Conservation (phyloP, 2,888 invertebrate species). For the Dilophus febrilis region DNA sequence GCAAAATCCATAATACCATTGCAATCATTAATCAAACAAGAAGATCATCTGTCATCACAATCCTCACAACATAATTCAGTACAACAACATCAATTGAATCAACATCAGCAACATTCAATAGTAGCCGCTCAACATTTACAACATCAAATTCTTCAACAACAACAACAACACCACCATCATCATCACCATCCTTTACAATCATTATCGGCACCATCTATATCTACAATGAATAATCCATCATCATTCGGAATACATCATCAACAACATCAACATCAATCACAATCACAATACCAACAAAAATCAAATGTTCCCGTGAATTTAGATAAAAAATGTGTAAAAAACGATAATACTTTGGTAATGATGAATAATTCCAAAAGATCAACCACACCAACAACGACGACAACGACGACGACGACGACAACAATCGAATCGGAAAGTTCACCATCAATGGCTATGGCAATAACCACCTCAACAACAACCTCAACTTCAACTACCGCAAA, state of each 20-base stretch:
- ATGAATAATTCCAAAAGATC: conserved; percentile 4
- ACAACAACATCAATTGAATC: too few relatives aligned
- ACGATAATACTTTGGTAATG: too few relatives aligned
- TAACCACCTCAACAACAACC: neutral
- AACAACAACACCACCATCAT: conserved; percentile 6
- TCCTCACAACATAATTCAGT: neutral
- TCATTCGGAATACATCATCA: neutral
- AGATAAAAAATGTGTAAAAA: too few relatives aligned
- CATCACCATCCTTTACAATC: conserved; percentile 4
- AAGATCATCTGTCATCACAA: neutral
- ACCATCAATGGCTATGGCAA: conserved; percentile 4
- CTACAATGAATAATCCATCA: conserved; percentile 4
- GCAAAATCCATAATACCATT: neutral
- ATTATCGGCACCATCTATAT: neutral
- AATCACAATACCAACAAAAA: conserved; percentile 1
- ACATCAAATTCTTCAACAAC: conserved; percentile 6
- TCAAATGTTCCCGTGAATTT: too few relatives aligned
- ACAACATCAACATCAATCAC: neutral
- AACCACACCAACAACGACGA: conserved; percentile 8
- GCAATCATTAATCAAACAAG: neutral
- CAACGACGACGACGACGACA: conserved; percentile 4
- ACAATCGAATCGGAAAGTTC: too few relatives aligned
- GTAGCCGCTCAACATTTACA: conserved; percentile 6
- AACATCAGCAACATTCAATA: conserved; percentile 3
- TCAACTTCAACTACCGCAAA: too few relatives aligned